Base-by-base conservation (phyloP, 2,888 invertebrate species). In the Acronicta alni region DNA sequence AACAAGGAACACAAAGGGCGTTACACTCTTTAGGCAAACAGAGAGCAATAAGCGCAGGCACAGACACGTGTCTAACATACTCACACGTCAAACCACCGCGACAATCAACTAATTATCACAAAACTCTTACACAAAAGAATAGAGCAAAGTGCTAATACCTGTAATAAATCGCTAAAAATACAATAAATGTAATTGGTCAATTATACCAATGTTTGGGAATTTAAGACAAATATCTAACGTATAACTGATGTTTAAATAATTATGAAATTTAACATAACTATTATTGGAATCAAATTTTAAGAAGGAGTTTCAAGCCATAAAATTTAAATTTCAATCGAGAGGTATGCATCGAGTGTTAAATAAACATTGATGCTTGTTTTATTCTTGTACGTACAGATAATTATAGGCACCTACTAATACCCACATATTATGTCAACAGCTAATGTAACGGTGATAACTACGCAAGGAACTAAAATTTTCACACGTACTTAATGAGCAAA, bases 1-100 rank as follows among this genome's bases (percentile, higher is more conserved):
- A 92, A 93, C 92, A 92, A 90, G 92, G 89, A 89, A 93, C 84
- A 92, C 90, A 92, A 92, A 94, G 93, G 90, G 91, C 93, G 86
- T 92, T 93, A 92, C 93, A 89, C 93, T 91, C 92, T 79, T 70
- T 81, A 84, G 72, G 89, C 86, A 91, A 92, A 93, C 89, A 93
- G 78, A 77, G 79, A 75, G 78, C 78, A 80, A 86, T 83, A 75
- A 77, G 74, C 75, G 71, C 79, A 79, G 70, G 72, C 78, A 72
- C 46, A 57, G 82, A 86, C 86, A 82, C 86, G 85, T 81, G 85
- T 73, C 63, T 65, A 70, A 64, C 55, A 66, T 63, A 67, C 61
- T 70, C 66, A 64, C 64, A 66, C 63, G 39, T 48, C 69, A 16
- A 66, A 49, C 58, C 44, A 46, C 43, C 14, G 56, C 61, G 49